Conservation (phyloP, 2,888 invertebrate species). For the Agonopterix arenella region DNA sequence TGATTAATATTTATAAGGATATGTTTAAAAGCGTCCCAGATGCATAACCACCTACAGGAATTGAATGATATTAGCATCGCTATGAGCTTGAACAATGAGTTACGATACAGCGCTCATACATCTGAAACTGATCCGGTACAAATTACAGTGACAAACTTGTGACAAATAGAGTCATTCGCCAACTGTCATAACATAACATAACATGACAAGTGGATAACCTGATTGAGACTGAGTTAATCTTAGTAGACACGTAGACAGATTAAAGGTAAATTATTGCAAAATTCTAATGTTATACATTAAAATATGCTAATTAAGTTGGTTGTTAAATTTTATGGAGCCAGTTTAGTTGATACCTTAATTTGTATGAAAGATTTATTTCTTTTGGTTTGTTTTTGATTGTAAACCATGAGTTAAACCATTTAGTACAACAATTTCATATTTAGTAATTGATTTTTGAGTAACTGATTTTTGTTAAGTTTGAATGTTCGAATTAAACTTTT, state of each 20-base stretch:
- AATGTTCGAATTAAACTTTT: too few relatives aligned
- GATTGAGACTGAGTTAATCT: conserved; percentile 8
- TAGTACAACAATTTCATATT: neutral
- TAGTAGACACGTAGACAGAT: neutral
- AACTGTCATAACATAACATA: conserved; percentile 24
- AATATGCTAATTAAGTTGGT: conserved; percentile 10
- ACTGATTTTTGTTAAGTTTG: too few relatives aligned
- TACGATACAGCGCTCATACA: conserved; percentile 15
- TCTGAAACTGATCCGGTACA: conserved; percentile 33
- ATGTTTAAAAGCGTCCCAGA: conserved; percentile 46
- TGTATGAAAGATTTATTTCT: too few relatives aligned
- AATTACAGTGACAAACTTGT: conserved; percentile 39
- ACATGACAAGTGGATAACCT: conserved; percentile 24
- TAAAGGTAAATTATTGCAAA: conserved; percentile 16
- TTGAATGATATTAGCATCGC: conserved; percentile 45
- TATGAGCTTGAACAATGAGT: conserved; percentile 40
- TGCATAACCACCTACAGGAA: conserved; percentile 37
- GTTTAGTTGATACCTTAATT: neutral
- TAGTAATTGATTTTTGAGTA: too few relatives aligned
- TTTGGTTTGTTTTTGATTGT: neutral
- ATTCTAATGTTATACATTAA: conserved; percentile 13
- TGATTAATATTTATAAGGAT: conserved; percentile 52
- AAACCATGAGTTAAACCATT: too few relatives aligned
- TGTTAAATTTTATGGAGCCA: conserved; percentile 1
- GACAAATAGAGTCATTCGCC: conserved; percentile 40